phyloP scores from a whole-genome alignment of 2,113 vertebrate genomes.

The Leptobrachium leishanense region DNA sequence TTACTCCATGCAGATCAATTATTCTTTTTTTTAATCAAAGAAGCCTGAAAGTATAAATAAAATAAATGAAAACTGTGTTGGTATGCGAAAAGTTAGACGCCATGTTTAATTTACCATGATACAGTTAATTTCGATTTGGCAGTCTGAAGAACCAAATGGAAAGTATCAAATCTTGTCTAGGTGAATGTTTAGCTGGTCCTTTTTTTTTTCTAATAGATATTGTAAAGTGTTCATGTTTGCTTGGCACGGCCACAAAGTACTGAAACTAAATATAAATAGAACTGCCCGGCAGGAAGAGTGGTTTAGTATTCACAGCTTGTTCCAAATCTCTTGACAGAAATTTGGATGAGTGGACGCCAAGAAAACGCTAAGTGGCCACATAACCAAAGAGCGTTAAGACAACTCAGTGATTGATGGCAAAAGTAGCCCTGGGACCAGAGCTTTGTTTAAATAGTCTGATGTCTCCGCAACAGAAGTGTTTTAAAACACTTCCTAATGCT shows the following conservation, averaged over 20 bases:
- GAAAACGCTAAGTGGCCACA: background rate
- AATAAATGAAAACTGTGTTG: too few species aligned
- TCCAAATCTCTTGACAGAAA: slow-evolving; percentile 32
- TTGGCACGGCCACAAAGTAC: slow-evolving; percentile 12
- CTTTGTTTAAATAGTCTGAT: slow-evolving; percentile 25
- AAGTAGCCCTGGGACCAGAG: slow-evolving; percentile 6
- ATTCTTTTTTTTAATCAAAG: too few species aligned
- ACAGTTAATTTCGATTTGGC: background rate
- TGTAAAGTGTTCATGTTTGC: slow-evolving; percentile 18
- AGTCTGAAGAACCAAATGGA: slow-evolving; percentile 4
- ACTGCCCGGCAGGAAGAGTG: slow-evolving; percentile 18
- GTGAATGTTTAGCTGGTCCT: background rate
- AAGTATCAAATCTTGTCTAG: background rate
- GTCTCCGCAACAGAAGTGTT: slow-evolving; percentile 7
- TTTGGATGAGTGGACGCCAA: slow-evolving; percentile 1
- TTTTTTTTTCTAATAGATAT: slow-evolving; percentile 13
- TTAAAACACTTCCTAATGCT: slow-evolving; percentile 29
- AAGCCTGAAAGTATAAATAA: too few species aligned
- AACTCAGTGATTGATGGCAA: slow-evolving; percentile 26
- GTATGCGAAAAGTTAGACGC: too few species aligned
- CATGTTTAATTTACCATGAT: background rate
- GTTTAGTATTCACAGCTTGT: slow-evolving; percentile 22
- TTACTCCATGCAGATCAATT: too few species aligned
- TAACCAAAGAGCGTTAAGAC: background rate
- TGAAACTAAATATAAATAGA: slow-evolving; percentile 32